A percentile compares a stretch with the other conserved stretches of the same genome.
Evolutionary conservation across 2,888 invertebrate species (phyloP).

Genomic region (Arctia plantaginis): DNA sequence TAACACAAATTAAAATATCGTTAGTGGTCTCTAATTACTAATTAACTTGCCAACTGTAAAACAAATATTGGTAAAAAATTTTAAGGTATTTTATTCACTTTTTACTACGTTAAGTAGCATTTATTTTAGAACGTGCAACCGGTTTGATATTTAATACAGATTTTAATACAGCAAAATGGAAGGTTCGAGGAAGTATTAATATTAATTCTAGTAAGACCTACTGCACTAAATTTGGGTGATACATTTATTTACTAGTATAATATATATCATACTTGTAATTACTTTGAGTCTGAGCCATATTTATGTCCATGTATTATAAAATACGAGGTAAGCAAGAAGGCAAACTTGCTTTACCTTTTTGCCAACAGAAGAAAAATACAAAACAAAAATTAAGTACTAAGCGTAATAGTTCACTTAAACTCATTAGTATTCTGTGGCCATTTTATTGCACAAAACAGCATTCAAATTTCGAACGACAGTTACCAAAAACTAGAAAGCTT

Average conservation of each 20-base stretch:
- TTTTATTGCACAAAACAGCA: conserved; percentile 39
- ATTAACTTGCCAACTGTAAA: background rate
- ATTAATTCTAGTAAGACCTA: background rate
- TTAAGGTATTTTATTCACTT: background rate
- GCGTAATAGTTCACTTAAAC: background rate
- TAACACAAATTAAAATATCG: background rate
- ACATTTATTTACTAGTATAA: background rate
- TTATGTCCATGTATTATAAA: background rate
- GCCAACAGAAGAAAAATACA: background rate
- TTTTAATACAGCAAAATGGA: background rate
- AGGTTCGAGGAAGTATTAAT: background rate
- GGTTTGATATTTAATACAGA: background rate
- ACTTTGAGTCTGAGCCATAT: background rate
- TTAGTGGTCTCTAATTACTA: background rate
- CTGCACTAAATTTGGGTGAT: background rate
- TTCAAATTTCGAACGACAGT: conserved; percentile 32
- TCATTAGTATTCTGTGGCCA: conserved; percentile 32
- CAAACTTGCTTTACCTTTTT: too few relatives aligned
- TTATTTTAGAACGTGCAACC: background rate
- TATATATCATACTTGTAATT: background rate
- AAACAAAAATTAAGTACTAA: background rate
- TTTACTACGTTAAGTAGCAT: background rate
- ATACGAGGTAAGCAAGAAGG: background rate
- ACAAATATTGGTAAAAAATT: background rate
- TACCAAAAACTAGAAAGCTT: conserved; percentile 39